Base-by-base conservation (phyloP, 2,113 vertebrate species). In the Anarhynchus alexandrinus region DNA sequence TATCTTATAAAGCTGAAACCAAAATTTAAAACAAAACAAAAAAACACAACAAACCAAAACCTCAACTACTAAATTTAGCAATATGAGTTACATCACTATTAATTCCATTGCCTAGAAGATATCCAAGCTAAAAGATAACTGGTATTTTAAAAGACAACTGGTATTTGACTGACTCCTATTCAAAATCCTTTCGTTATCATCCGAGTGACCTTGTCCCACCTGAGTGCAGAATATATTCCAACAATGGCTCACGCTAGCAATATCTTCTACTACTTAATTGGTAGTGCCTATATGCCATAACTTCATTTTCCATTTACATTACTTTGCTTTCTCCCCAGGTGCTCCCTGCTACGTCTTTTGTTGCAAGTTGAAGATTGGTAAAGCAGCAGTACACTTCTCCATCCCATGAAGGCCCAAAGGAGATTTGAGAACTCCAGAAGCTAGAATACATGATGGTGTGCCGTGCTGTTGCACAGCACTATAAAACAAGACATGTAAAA, bases 211-310 rank as follows among this genome's bases (percentile, higher is more conserved):
- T 64, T 15, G 25, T 32, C 19, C 54, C 51, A 77, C 25, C 23
- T 3, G 2, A 71, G 43, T 10, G 45, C 49, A 83, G 82, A 69
- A 80, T 18, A 32, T 5, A 72, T 16, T 65, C n/a, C 61, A 88
- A 52, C 32, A 71, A 23, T 0, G 1, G 38, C 40, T 81, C 27
- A 16, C 2, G 8, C 12, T 27, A n/a, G 76, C 0, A 15, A 6
- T 4, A 43, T 25, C 36, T 78, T 57, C 45, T 36, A 2, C 19
- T 27, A 6, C 11, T 42, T 49, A 40, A 23, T 2, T 20, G 14
- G 26, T 5, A 42, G 72, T 5, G 7, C 17, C 64, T 40, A 5
- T 12, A 34, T 0, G 0, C 51, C 8, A 3, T 5, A 78, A 26
- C 52, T 71, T 55, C 42, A 38, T 21, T 71, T 85, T 51, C 38